phyloP scores from a whole-genome alignment of 1,140 invertebrate genomes.

The Hyposmocoma kahamanoa region DNA sequence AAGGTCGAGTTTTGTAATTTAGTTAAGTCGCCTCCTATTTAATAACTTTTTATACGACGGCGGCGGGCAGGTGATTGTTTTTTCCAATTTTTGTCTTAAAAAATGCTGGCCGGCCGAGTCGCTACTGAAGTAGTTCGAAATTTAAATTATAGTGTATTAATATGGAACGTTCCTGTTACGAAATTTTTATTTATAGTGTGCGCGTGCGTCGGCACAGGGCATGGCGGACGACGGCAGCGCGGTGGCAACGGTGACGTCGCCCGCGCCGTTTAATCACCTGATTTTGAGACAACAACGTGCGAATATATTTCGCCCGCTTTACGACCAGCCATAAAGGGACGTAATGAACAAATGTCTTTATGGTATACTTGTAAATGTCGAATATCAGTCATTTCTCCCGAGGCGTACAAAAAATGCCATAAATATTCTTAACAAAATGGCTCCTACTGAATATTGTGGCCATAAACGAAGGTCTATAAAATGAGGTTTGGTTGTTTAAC shows the following conservation, averaged over 20 bases:
- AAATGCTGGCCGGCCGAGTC: constrained; percentile 24
- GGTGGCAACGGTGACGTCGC: background rate
- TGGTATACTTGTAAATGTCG: constrained; percentile 58
- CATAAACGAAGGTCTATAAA: constrained; percentile 59
- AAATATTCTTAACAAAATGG: constrained; percentile 63
- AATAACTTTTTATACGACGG: constrained; percentile 50
- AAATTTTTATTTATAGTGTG: constrained; percentile 45
- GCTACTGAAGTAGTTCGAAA: constrained; percentile 65
- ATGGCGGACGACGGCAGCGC: background rate
- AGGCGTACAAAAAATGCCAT: constrained; percentile 50
- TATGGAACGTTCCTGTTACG: constrained; percentile 33
- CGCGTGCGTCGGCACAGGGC: constrained; percentile 27
- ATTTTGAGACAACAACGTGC: constrained; percentile 40
- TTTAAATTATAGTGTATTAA: constrained; percentile 66
- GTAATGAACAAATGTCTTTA: constrained; percentile 63
- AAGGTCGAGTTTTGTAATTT: constrained; percentile 67
- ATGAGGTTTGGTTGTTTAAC: constrained; percentile 50
- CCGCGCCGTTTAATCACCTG: constrained; percentile 24
- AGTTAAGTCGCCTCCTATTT: constrained; percentile 68
- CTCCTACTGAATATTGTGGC: constrained; percentile 61
- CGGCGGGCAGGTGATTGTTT: constrained; percentile 48
- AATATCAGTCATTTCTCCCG: constrained; percentile 57
- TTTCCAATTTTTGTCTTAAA: constrained; percentile 34
- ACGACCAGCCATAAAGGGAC: constrained; percentile 44
- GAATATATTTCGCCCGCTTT: constrained; percentile 43